phyloP scores from a whole-genome alignment of 1,140 invertebrate species.

The Pantala flavescens region DNA sequence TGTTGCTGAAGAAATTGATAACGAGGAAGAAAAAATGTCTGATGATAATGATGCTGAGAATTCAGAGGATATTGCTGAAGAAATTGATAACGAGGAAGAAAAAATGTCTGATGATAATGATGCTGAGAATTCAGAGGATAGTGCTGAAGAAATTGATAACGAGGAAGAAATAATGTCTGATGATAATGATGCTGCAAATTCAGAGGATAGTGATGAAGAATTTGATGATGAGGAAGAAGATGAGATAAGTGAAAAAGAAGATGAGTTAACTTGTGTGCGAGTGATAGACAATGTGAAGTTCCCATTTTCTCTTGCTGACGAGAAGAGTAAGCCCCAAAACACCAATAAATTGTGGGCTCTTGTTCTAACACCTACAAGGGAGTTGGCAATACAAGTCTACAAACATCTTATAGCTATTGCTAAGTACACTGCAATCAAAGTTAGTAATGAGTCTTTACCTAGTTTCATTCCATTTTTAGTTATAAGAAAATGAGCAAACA shows the following conservation, averaged over 20 bases:
- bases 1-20: constrained; percentile 31
- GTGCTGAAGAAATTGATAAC: constrained; percentile 29
- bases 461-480: background rate
- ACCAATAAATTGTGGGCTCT: constrained; percentile 55
- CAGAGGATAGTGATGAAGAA: constrained; percentile 27
- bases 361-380: constrained; percentile 88
- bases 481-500: constrained; percentile 14
- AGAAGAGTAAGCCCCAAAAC: constrained; percentile 30
- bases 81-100: constrained; percentile 30
- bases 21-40: too few relatives aligned
- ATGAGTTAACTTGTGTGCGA: constrained; percentile 44
- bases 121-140: constrained; percentile 29
- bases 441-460: too few relatives aligned
- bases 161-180: constrained; percentile 23
- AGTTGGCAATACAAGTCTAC: constrained; percentile 88
- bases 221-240: constrained; percentile 22
- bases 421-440: constrained; percentile 66
- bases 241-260: constrained; percentile 15
- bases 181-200: constrained; percentile 33
- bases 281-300: constrained; percentile 47
- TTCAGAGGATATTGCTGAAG: too few relatives aligned
- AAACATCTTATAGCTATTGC: constrained; percentile 70
- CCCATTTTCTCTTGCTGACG: constrained; percentile 17
- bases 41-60: too few relatives aligned
- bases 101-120: constrained; percentile 23